Percentiles rank a stretch among this genome's conserved stretches.
phyloP scores from a whole-genome alignment of 2,888 invertebrate species.

The Trichopria drosophilae region DNA sequence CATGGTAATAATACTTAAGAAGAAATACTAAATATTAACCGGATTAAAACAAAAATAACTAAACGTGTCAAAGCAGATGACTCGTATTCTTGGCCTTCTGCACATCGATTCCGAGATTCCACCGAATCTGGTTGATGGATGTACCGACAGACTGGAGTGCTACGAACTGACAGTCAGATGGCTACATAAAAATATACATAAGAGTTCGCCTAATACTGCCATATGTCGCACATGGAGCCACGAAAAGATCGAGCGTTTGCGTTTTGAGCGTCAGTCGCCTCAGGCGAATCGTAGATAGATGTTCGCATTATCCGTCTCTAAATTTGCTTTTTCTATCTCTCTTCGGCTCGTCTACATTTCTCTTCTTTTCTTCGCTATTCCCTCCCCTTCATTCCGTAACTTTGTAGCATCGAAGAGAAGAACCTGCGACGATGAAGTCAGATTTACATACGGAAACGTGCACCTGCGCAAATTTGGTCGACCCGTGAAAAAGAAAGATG shows the following conservation, averaged over 20 bases:
- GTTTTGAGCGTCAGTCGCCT: constrained; percentile 44
- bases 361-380: constrained; percentile 5
- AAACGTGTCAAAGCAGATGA: too few relatives aligned
- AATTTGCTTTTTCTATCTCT: too few relatives aligned
- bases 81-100: not conserved
- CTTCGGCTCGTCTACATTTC: constrained; percentile 28
- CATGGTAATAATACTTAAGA: too few relatives aligned
- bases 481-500: too few relatives aligned
- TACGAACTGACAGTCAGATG: constrained; percentile 37
- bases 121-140: not conserved
- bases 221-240: constrained; percentile 46
- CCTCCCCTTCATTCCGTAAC: constrained; percentile 5
- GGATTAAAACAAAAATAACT: too few relatives aligned
- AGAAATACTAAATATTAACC: too few relatives aligned
- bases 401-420: too few relatives aligned
- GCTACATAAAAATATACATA: constrained; percentile 39
- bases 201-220: constrained; percentile 45
- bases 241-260: constrained; percentile 40
- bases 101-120: not conserved
- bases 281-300: constrained; percentile 46
- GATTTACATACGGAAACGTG: too few relatives aligned
- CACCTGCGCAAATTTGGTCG: too few relatives aligned
- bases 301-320: constrained; percentile 46
- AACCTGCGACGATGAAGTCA: too few relatives aligned
- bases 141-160: not conserved